Evolutionary conservation across 2,888 invertebrate species (phyloP), one percentile per base, ranked within the genome.

Genomic region (Papilio protenor): DNA sequence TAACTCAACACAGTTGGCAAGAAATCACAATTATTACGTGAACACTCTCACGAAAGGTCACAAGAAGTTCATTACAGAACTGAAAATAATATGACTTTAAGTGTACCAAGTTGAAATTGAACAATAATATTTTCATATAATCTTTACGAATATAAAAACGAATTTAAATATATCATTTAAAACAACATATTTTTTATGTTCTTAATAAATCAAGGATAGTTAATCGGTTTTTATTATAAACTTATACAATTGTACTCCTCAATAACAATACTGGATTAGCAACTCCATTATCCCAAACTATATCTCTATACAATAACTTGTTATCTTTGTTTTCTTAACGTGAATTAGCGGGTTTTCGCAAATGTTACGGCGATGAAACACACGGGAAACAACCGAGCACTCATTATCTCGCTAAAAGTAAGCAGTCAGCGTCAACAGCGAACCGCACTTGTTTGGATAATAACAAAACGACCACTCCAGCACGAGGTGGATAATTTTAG

Each of bases 1-100:
- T 18, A 40, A 45, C 66, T 40, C 40, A 21, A n/a, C 21, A 69
- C 45, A 45, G n/a, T 69, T 69, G 66, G 66, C 66, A 45, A 11
- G 66, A 45, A 69, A 69, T 69, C 66, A 69, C 45, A 66, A 66
- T 66, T n/a, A n/a, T 66, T 66, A 66, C 66, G 45, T 66, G 66
- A 66, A 66, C 18, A 40, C 66, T 21, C 66, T 45, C 66, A 66
- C 66, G 11, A 66, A 66, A 66, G 66, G 66, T 66, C 66, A 66
- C 18, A 66, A 66, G 66, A n/a, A 64, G 64, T 64, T 64, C 16
- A 33, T 64, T 27, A 64, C 33, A 57, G n/a, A 57, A 61, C 57
- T 59, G 21, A 59, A 23, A 59, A 21, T 23, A 23, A 49, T 14
- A 47, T 6, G n/a, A 59, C 57, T 23, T 59, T 2, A 2, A 59